Conservation (phyloP, 2,797 vertebrate species). For the Myiotriccus ornatus region DNA sequence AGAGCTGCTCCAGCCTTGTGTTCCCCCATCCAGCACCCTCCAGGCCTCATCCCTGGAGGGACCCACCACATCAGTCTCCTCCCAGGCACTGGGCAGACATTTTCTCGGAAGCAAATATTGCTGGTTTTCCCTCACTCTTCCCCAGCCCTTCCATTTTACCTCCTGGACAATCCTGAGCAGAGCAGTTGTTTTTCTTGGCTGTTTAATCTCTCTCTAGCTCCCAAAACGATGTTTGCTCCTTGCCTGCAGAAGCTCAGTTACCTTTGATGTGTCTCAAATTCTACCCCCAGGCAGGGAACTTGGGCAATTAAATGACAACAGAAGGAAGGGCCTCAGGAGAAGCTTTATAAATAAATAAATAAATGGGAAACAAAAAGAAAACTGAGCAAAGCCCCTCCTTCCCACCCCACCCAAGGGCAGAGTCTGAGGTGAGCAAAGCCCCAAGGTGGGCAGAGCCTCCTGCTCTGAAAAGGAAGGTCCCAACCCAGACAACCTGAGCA, state of each 20-base stretch:
- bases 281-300: neutral
- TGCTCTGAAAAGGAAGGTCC: neutral
- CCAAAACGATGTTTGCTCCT: neutral
- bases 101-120: neutral
- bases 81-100: neutral
- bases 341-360: neutral
- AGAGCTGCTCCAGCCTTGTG: neutral
- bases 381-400: neutral
- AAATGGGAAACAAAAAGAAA: neutral
- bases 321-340: neutral
- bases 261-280: constrained; percentile 40
- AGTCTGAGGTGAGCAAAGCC: neutral
- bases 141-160: neutral
- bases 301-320: constrained; percentile 9
- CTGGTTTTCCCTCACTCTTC: neutral
- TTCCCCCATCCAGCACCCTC: neutral
- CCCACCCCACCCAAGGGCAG: neutral
- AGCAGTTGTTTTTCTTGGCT: neutral
- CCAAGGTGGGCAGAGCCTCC: neutral
- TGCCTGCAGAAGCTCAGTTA: neutral
- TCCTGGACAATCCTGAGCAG: neutral
- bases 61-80: neutral
- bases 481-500: neutral
- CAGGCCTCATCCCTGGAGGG: rapidly evolving
- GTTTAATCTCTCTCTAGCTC: neutral